Percentiles rank a stretch among this genome's conserved stretches.
Conservation (phyloP, 2,888 invertebrate genomes). For the Lamellibrachia columna region DNA sequence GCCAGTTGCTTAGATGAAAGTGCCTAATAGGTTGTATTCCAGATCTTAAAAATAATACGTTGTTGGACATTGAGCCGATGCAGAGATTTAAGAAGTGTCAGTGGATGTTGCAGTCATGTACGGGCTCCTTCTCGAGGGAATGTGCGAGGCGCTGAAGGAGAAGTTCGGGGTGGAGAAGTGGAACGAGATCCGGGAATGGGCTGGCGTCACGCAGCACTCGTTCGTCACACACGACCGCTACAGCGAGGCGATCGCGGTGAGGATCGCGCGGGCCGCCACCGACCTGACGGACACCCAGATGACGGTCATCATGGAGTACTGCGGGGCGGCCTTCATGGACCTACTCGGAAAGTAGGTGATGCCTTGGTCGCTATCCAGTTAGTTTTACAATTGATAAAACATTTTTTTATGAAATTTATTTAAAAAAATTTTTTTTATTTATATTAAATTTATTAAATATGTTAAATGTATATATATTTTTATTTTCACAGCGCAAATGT, state of each 20-base stretch:
- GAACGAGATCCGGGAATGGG: conserved; percentile 85
- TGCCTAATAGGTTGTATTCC: not conserved
- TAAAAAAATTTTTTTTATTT: too few relatives aligned
- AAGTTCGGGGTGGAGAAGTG: conserved; percentile 93
- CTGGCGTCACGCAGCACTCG: conserved; percentile 85
- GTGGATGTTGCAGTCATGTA: conserved; percentile 7
- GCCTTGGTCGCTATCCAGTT: too few relatives aligned
- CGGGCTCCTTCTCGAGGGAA: conserved; percentile 21
- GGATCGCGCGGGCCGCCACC: conserved; percentile 72
- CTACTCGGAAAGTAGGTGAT: conserved; percentile 67
- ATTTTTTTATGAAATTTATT: too few relatives aligned
- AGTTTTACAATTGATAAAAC: too few relatives aligned
- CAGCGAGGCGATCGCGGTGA: conserved; percentile 86
- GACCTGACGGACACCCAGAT: conserved; percentile 75
- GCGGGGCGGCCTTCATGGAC: conserved; percentile 71
- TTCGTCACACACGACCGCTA: conserved; percentile 69
- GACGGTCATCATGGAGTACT: conserved; percentile 89
- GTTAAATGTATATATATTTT: too few relatives aligned
- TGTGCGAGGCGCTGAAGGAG: conserved; percentile 71
- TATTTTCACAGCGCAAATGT: too few relatives aligned
- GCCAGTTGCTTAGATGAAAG: too few relatives aligned
- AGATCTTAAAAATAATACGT: not conserved
- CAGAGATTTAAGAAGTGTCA: not conserved
- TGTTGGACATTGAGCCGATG: too few relatives aligned
- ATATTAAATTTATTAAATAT: too few relatives aligned